These are phyloP conservation scores for Myotis planiceps DNA, from an alignment of 2,797 vertebrate genomes.

Conservation along the genomic window DNA sequence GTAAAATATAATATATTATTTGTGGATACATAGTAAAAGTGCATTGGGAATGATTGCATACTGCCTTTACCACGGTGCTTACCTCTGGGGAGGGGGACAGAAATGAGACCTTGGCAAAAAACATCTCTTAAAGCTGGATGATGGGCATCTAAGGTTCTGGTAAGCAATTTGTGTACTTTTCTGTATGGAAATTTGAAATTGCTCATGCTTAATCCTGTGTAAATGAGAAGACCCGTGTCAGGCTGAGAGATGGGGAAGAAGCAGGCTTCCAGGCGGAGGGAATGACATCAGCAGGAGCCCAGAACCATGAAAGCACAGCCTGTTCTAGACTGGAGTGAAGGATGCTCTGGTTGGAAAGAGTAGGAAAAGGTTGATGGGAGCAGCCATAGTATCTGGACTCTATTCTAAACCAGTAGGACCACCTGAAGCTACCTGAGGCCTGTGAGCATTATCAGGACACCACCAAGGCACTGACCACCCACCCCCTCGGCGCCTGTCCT, in stretches of 20 bases:
- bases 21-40: not conserved
- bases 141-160: not conserved
- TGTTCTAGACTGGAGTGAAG: not conserved
- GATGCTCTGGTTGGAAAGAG: not conserved
- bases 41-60: too few relatives aligned
- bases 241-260: not conserved
- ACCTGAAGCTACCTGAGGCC: not conserved
- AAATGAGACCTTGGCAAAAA: not conserved
- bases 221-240: not conserved
- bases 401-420: not conserved
- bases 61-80: not conserved
- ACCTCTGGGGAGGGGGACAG: not conserved
- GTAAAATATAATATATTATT: not conserved
- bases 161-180: not conserved
- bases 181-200: not conserved
- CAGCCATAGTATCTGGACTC: not conserved
- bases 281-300: not conserved
- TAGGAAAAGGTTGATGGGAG: not conserved
- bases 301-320: not conserved
- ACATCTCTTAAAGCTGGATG: not conserved
- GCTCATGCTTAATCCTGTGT: not conserved
- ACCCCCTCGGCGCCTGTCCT: not conserved
- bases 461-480: not conserved
- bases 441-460: not conserved
- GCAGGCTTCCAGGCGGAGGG: not conserved